A percentile compares a stretch with the other conserved stretches of the same genome.
Evolutionary conservation across 2,113 vertebrate species (phyloP).

Genomic region (Myotis yumanensis): DNA sequence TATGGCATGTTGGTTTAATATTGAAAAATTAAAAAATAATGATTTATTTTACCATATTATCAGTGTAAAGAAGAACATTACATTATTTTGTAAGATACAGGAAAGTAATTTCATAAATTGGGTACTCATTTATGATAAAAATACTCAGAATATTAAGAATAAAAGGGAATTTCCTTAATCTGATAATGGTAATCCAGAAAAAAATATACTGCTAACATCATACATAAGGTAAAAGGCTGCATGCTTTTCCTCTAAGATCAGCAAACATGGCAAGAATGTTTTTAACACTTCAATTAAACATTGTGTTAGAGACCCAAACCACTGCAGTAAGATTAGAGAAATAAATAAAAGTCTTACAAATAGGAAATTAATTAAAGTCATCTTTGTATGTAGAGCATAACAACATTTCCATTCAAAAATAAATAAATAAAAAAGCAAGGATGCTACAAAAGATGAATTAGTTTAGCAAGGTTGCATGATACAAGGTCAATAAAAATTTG

Average conservation of each 20-base stretch:
- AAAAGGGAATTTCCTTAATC: background rate
- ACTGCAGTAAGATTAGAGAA: background rate
- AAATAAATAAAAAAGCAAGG: background rate
- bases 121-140: background rate
- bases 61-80: background rate
- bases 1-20: background rate
- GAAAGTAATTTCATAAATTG: background rate
- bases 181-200: background rate
- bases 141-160: background rate
- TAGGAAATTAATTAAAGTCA: background rate
- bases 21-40: constrained; percentile 12
- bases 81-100: background rate
- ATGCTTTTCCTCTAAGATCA: background rate
- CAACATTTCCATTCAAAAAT: background rate
- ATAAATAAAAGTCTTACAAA: background rate
- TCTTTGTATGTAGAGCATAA: background rate
- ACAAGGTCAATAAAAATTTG: background rate
- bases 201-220: background rate
- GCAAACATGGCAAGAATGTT: background rate
- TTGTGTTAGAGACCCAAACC: background rate
- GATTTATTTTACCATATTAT: background rate
- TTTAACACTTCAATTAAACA: background rate
- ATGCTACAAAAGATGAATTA: background rate
- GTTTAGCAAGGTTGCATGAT: background rate
- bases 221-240: background rate